Percentiles rank a stretch among this genome's conserved stretches.
phyloP scores from a whole-genome alignment of 2,888 invertebrate species.

The Rhopalosiphum nymphaeae region DNA sequence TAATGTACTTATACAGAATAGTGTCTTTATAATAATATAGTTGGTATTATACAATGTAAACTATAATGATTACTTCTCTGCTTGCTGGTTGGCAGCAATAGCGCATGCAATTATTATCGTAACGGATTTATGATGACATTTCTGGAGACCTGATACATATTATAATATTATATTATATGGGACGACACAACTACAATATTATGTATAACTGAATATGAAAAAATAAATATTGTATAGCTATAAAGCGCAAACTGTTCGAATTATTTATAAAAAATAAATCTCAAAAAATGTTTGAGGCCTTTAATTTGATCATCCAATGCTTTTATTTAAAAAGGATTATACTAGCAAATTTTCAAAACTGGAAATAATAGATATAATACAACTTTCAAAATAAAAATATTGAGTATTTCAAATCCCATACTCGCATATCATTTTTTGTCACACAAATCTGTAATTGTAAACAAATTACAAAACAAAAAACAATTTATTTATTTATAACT shows the following conservation, averaged over 20 bases:
- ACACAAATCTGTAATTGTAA: too few species aligned
- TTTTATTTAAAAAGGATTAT: neutral
- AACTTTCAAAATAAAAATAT: neutral
- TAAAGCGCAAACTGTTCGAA: neutral
- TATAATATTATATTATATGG: neutral
- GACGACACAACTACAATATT: neutral
- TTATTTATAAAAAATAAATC: neutral
- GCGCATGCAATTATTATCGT: neutral
- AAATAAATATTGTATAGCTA: neutral
- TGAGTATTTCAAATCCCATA: neutral
- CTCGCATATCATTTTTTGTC: neutral
- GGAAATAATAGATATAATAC: neutral
- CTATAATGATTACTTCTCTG: neutral
- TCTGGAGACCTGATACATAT: neutral
- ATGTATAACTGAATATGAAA: neutral
- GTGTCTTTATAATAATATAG: neutral
- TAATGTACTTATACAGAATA: neutral
- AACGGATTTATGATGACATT: neutral
- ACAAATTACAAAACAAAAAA: neutral
- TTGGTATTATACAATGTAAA: neutral
- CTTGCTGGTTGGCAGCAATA: neutral
- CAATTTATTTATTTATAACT: neutral
- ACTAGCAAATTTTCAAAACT: neutral
- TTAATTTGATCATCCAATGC: neutral
- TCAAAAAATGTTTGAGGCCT: neutral